Percentiles rank a stretch among this genome's conserved stretches.
Evolutionary conservation across 2,888 invertebrate species (phyloP).

Genomic region (Onchidella celtica): DNA sequence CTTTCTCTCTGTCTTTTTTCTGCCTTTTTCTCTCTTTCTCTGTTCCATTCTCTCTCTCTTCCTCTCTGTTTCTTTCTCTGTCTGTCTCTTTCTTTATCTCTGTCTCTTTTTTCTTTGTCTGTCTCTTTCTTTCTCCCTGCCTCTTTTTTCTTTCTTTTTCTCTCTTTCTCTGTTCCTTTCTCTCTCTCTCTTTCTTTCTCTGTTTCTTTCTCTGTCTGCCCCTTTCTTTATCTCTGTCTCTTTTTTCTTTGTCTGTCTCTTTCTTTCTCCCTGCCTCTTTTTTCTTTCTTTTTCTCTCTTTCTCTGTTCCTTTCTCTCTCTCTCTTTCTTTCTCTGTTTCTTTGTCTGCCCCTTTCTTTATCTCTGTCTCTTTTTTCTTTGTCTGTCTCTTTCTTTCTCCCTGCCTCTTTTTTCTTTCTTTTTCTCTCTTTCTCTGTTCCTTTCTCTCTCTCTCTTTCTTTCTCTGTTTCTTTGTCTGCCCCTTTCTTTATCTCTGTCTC

Average conservation of each 20-base stretch:
- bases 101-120: no score
- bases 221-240: neutral
- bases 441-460: neutral
- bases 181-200: neutral
- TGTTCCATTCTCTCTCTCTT: no score
- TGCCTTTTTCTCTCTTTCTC: no score
- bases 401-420: neutral
- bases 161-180: conserved; percentile 4
- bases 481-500: no score
- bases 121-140: neutral
- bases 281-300: neutral
- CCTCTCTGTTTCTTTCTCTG: no score
- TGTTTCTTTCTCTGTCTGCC: neutral
- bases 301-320: neutral
- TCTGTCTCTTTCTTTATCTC: no score
- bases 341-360: neutral
- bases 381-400: neutral
- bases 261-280: neutral
- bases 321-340: neutral
- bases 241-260: conserved; percentile 2
- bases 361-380: neutral
- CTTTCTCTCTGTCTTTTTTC: no score
- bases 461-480: no score
- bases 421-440: neutral
- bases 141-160: neutral